Evolutionary conservation across 2,113 vertebrate species (phyloP).

Genomic region (Fregata magnificens): DNA sequence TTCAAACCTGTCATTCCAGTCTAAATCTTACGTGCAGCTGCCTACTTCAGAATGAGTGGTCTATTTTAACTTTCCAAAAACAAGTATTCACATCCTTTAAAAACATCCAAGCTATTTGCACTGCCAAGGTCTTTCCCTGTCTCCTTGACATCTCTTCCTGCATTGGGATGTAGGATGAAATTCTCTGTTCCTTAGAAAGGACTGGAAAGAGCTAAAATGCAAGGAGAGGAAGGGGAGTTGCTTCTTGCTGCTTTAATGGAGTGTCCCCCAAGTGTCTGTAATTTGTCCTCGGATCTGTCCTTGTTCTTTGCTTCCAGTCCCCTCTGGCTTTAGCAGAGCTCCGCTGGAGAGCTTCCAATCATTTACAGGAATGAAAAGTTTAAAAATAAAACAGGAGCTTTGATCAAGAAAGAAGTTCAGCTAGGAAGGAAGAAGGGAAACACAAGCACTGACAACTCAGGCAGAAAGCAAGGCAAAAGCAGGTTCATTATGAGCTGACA

Average conservation of each 20-base stretch:
- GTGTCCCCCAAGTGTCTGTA: not conserved
- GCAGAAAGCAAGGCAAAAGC: not conserved
- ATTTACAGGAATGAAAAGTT: slow-evolving; percentile 53
- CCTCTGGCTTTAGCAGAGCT: not conserved
- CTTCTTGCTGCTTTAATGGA: not conserved
- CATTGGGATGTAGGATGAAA: not conserved
- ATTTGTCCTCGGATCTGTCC: not conserved
- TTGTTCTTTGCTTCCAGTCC: slow-evolving; percentile 26
- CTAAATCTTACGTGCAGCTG: not conserved
- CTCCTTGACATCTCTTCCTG: slow-evolving; percentile 53
- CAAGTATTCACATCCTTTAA: slow-evolving; percentile 50
- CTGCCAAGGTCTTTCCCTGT: slow-evolving; percentile 26
- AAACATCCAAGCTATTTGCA: not conserved
- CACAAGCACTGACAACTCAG: not conserved
- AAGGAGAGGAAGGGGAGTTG: not conserved
- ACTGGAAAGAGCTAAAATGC: not conserved
- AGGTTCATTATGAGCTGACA: slow-evolving; percentile 9
- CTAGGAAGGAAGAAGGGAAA: slow-evolving; percentile 19
- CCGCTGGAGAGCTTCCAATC: slow-evolving; percentile 26
- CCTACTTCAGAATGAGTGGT: not conserved
- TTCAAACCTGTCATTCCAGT: not conserved
- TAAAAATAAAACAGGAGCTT: slow-evolving; percentile 47
- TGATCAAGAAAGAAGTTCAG: slow-evolving; percentile 18
- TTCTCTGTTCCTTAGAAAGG: not conserved
- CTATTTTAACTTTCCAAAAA: slow-evolving; percentile 42